Evolutionary conservation across 2,113 vertebrate genomes (phyloP), one percentile per base, ranked within the genome.

Genomic region (Alethe diademata): DNA sequence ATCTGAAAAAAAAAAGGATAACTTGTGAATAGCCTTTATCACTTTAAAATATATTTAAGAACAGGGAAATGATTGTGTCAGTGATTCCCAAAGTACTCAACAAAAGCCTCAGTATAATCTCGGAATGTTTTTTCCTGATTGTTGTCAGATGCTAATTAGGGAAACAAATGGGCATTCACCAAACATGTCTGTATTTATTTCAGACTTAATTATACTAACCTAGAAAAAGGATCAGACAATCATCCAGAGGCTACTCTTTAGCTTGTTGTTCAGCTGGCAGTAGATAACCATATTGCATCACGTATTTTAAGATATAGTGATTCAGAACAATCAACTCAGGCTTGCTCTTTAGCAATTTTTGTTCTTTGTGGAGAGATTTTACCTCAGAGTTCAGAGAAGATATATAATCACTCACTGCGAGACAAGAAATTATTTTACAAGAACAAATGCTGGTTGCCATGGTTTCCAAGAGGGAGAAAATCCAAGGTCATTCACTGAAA

Each of bases 391-490:
- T 90, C 24, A 2, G 45, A 81, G 58, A 51, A 90, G 84, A 79
- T 80, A 74, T 88, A 66, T 91, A 95, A 93, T 90, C 72, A 79
- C 58, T 95, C 87, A 91, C 88, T 91, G 81, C 0, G 4, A 96
- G 93, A 95, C 70, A 86, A 96, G 90, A 95, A 95, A 96, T 94
- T 94, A 90, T 97, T 97, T 97, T 93, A 86, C 31, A 48, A 88
- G 96, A 92, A 90, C 90, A 85, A 89, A 84, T 65, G 65, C 88
- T 74, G 25, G 97, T 97, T 97, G 95, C 93, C 87, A 97, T 97
- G 97, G 97, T 97, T 96, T 97, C 97, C 25, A 2, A 92, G 92
- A 79, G 75, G 73, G 90, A 96, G 85, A 81, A 92, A 89, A 86
- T 93, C 81, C 95, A 97, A 96, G 95, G 96, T 97, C 95, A 72